Base-by-base conservation (phyloP, 2,113 vertebrate species). In the Notarius lentiginosus region DNA sequence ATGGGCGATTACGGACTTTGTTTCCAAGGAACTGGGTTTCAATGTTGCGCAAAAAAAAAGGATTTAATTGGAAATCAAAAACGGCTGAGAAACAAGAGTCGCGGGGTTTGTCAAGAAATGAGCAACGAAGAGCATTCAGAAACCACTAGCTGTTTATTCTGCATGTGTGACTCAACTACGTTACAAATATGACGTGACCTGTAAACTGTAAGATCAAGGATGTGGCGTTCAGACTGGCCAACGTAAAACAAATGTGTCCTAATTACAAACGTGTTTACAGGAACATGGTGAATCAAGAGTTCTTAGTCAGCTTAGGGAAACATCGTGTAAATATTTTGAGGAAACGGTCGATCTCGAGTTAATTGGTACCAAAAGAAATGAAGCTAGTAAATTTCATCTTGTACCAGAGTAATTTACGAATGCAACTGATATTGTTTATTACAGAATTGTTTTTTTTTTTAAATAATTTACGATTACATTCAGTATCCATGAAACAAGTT, bases 251-350 rank as follows among this genome's bases (percentile, higher is more conserved):
- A 79, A 55, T 56, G 76, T 72, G 85, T 53, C 53, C 65, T 49
- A 72, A 70, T 70, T 81, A 80, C 65, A 27, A 53, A 61, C 41
- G 10, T 80, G 51, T 68, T 80, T 79, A 60, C 73, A 76, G 70
- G 22, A 61, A 76, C 76, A 63, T 24, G 20, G 56, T 76, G 34
- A 58, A n/a, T 49, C 12, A 8, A 83, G 24, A 27, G 63, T 10
- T 56, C 82, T 83, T 84, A 47, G 72, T 75, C 68, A 75, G 15
- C 83, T 60, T 55, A 18, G 34, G n/a, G 17, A 75, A 76, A 61
- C 30, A 61, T 41, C 24, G 63, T 20, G 41, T 22, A 61, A n/a
- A n/a, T 66, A 24, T 12, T 60, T 75, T 11, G 9, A 75, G 34
- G 56, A 79, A 79, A 1, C 18, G 20, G 58, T 34, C n/a, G 24